A percentile compares a stretch with the other conserved stretches of the same genome.
Evolutionary conservation across 2,113 vertebrate genomes (phyloP).

Genomic region (Mustela lutreola): DNA sequence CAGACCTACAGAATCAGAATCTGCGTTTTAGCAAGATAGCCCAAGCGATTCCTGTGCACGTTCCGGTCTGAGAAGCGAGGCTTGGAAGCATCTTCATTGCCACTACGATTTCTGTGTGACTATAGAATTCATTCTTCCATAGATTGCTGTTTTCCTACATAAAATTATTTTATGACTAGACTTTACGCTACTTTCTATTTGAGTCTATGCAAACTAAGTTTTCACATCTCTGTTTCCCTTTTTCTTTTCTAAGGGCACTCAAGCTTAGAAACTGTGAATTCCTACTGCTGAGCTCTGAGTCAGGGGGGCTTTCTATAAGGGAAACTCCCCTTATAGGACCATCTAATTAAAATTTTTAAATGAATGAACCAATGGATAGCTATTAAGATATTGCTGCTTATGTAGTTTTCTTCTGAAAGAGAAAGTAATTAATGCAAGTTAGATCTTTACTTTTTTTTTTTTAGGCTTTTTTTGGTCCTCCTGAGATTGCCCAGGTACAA

Average conservation of each 20-base stretch:
- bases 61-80: too few species aligned
- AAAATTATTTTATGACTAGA: background rate
- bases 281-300: slow-evolving; percentile 47
- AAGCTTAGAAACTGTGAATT: slow-evolving; percentile 61
- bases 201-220: slow-evolving; percentile 50
- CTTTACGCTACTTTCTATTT: slow-evolving; percentile 54
- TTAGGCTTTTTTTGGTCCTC: background rate
- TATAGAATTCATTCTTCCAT: background rate
- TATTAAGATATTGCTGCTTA: background rate
- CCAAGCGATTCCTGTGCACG: too few species aligned
- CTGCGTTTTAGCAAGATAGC: background rate
- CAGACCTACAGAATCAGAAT: background rate
- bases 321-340: slow-evolving; percentile 56
- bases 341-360: slow-evolving; percentile 24
- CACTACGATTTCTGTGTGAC: background rate
- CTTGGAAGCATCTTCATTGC: background rate
- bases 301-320: slow-evolving; percentile 71
- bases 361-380: background rate
- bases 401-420: slow-evolving; percentile 25
- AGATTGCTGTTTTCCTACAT: slow-evolving; percentile 10
- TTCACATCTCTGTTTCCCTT: slow-evolving; percentile 35
- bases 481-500: background rate
- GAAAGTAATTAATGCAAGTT: background rate
- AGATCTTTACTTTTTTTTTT: background rate
- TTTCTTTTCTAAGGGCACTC: slow-evolving; percentile 56